These are phyloP conservation scores for Danio tinwini DNA, from an alignment of 2,797 vertebrate species.

Conservation along the genomic window DNA sequence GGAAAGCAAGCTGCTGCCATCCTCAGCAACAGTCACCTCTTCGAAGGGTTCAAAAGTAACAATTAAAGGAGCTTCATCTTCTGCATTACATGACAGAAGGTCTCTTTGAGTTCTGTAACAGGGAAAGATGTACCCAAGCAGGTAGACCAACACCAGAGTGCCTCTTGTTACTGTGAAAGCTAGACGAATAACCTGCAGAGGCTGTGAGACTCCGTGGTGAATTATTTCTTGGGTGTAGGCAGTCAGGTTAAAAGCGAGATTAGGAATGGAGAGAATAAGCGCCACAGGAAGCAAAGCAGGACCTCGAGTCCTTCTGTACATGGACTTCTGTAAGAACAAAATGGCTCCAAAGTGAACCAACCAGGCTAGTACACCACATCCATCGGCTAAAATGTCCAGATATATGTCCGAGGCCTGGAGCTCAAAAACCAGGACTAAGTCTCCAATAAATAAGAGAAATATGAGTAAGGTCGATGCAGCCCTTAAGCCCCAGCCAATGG, in stretches of 20 bases:
- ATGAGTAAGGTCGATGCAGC: slow-evolving; percentile 75
- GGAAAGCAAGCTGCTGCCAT: slow-evolving; percentile 88
- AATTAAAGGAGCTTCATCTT: slow-evolving; percentile 75
- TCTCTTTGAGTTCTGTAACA: slow-evolving; percentile 64
- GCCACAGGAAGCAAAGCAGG: slow-evolving; percentile 78
- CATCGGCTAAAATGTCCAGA: slow-evolving; percentile 81
- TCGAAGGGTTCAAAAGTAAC: slow-evolving; percentile 57
- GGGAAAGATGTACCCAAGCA: slow-evolving; percentile 78
- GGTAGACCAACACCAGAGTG: slow-evolving; percentile 79
- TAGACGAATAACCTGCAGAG: slow-evolving; percentile 75
- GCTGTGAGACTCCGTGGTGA: slow-evolving; percentile 66
- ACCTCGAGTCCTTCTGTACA: slow-evolving; percentile 75
- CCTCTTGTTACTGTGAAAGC: slow-evolving; percentile 78
- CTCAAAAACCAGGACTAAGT: slow-evolving; percentile 75
- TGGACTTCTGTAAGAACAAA: slow-evolving; percentile 74
- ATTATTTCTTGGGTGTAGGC: slow-evolving; percentile 72
- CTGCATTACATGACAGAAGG: slow-evolving; percentile 71
- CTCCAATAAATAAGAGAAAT: slow-evolving; percentile 74
- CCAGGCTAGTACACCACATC: slow-evolving; percentile 84
- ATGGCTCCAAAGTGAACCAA: slow-evolving; percentile 82
- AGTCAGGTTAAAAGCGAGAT: slow-evolving; percentile 80
- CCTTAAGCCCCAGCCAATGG: slow-evolving; percentile 84
- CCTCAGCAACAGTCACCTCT: slow-evolving; percentile 82
- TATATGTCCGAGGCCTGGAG: slow-evolving; percentile 76
- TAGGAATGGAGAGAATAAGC: slow-evolving; percentile 79